Evolutionary conservation across 2,888 invertebrate genomes (phyloP).

Genomic region (Ectropis crepuscularia): DNA sequence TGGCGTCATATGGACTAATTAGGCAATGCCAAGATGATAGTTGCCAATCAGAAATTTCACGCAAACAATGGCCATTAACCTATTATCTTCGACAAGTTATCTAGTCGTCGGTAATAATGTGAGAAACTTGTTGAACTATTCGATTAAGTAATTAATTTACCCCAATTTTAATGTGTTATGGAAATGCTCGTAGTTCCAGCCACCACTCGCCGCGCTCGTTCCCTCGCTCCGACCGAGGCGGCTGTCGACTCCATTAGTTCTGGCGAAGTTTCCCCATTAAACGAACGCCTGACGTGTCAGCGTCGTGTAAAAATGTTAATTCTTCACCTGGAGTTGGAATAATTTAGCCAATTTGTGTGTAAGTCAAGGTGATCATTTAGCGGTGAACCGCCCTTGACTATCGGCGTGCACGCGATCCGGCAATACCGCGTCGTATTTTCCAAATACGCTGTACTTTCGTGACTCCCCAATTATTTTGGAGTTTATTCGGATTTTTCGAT

Average conservation of each 20-base stretch:
- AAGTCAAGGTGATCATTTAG: slow-evolving; percentile 47
- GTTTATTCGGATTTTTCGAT: slow-evolving; percentile 29
- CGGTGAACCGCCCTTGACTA: slow-evolving; percentile 44
- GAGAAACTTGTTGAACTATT: no score
- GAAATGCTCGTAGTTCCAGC: no score
- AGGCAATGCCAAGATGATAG: no score
- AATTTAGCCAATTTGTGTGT: slow-evolving; percentile 45
- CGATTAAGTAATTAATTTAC: no score
- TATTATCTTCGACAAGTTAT: no score
- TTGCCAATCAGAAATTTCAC: no score
- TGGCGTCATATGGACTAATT: no score
- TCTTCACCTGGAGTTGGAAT: slow-evolving; percentile 18
- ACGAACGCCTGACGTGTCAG: slow-evolving; percentile 7
- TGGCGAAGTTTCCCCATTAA: slow-evolving; percentile 20
- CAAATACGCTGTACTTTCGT: slow-evolving; percentile 38
- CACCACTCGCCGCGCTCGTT: no score
- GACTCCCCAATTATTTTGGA: slow-evolving; percentile 26
- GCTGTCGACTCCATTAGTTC: background rate
- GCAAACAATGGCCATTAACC: no score
- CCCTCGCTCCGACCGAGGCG: no score
- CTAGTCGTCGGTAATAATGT: no score
- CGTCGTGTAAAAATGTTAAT: slow-evolving; percentile 28
- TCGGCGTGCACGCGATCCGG: slow-evolving; percentile 47
- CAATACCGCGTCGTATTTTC: slow-evolving; percentile 41
- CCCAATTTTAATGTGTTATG: no score